A percentile compares a stretch with the other conserved stretches of the same genome.
phyloP scores from a whole-genome alignment of 2,888 invertebrate species.

The Shargacucullia verbasci region DNA sequence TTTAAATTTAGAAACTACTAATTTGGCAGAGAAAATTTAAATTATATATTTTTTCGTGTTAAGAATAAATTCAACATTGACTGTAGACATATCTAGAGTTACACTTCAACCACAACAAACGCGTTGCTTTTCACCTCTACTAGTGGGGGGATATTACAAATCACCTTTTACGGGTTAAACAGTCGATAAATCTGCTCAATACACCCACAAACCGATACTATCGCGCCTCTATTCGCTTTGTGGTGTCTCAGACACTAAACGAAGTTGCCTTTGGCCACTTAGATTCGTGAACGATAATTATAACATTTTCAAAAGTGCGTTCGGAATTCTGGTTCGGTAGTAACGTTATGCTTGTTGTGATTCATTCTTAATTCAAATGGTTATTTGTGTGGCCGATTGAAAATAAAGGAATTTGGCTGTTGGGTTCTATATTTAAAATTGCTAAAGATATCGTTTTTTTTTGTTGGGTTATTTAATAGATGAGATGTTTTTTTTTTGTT shows the following conservation, averaged over 20 bases:
- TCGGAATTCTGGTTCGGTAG: slow-evolving; percentile 46
- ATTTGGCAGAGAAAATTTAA: no score
- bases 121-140: slow-evolving; percentile 57
- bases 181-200: slow-evolving; percentile 81
- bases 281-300: slow-evolving; percentile 80
- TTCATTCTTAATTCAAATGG: slow-evolving; percentile 47
- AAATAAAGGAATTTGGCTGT: slow-evolving; percentile 27
- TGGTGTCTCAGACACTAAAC: slow-evolving; percentile 74
- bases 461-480: not conserved
- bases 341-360: slow-evolving; percentile 37
- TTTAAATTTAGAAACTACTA: no score
- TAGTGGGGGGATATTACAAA: slow-evolving; percentile 75
- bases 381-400: slow-evolving; percentile 40
- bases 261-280: slow-evolving; percentile 73
- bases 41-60: no score
- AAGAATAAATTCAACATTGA: slow-evolving; percentile 3
- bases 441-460: no score
- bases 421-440: no score
- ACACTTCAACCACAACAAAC: slow-evolving; percentile 18
- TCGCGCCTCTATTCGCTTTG: slow-evolving; percentile 74
- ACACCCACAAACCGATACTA: slow-evolving; percentile 80
- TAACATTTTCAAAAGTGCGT: slow-evolving; percentile 66
- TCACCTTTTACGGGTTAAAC: slow-evolving; percentile 80
- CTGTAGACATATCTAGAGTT: slow-evolving; percentile 11
- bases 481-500: no score